phyloP scores from a whole-genome alignment of 2,113 vertebrate genomes.

The Eretmochelys imbricata region DNA sequence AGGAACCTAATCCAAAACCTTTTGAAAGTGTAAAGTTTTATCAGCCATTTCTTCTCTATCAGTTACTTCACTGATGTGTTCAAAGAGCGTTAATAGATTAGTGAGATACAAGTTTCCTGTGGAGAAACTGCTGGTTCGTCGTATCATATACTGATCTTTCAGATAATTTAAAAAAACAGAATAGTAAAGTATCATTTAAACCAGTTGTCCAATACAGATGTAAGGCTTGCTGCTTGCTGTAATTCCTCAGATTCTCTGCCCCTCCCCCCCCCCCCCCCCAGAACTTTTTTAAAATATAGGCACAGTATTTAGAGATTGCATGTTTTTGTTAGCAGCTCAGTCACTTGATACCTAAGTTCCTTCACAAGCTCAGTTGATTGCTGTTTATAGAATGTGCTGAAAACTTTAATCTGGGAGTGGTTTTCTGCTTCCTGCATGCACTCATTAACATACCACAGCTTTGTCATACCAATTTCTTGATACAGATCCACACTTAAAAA shows the following conservation, averaged over 20 bases:
- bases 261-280: background rate
- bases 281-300: background rate
- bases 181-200: background rate
- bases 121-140: slow-evolving; percentile 57
- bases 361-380: slow-evolving; percentile 46
- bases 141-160: slow-evolving; percentile 43
- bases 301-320: background rate
- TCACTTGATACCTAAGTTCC: slow-evolving; percentile 46
- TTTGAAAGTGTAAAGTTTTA: slow-evolving; percentile 21
- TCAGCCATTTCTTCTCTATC: slow-evolving; percentile 35
- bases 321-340: slow-evolving; percentile 30
- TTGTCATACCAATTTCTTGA: slow-evolving; percentile 36
- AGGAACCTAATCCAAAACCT: background rate
- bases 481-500: slow-evolving; percentile 41
- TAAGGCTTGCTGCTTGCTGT: slow-evolving; percentile 16
- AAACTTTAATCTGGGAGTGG: slow-evolving; percentile 58
- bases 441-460: slow-evolving; percentile 52
- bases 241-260: background rate
- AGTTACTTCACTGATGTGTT: slow-evolving; percentile 28
- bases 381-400: slow-evolving; percentile 71
- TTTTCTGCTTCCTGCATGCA: slow-evolving; percentile 65
- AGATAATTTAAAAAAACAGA: background rate
- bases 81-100: slow-evolving; percentile 31
- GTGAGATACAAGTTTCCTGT: slow-evolving; percentile 34
- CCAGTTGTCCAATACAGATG: slow-evolving; percentile 45